Conservation (phyloP, 2,888 invertebrate species). For the Pyrocoelia pectoralis region DNA sequence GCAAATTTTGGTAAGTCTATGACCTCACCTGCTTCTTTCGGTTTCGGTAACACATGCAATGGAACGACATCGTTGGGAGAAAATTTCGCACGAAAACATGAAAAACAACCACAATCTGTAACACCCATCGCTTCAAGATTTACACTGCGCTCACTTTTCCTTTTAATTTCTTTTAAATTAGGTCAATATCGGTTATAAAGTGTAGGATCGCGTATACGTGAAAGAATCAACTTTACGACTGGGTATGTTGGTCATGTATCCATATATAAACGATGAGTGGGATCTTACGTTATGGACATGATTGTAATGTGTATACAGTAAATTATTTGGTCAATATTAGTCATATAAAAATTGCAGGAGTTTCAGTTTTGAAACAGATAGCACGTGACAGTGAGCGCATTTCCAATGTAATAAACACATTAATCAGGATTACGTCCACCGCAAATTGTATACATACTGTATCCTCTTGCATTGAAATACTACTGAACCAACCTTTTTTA, state of each 20-base stretch:
- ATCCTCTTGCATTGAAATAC: too few relatives aligned
- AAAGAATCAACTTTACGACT: neutral
- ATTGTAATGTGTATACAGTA: neutral
- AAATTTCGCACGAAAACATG: slow-evolving; percentile 57
- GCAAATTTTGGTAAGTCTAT: too few relatives aligned
- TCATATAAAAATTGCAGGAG: neutral
- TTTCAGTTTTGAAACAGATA: neutral
- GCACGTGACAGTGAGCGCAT: neutral
- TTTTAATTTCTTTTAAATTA: neutral
- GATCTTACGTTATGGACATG: slow-evolving; percentile 3
- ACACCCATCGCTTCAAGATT: slow-evolving; percentile 46
- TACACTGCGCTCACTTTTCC: neutral
- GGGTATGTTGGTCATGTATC: slow-evolving; percentile 7
- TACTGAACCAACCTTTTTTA: too few relatives aligned
- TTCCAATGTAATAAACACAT: neutral
- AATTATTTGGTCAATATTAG: slow-evolving; percentile 6
- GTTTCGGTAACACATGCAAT: slow-evolving; percentile 53
- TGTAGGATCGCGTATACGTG: neutral
- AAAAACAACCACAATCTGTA: slow-evolving; percentile 46
- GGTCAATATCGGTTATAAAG: neutral
- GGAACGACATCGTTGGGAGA: slow-evolving; percentile 51
- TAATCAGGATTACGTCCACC: neutral
- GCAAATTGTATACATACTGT: too few relatives aligned
- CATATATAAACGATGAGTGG: slow-evolving; percentile 10
- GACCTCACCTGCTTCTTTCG: slow-evolving; percentile 49